Base-by-base conservation (phyloP, 1,140 invertebrate species). In the Pentalonia nigronervosa region DNA sequence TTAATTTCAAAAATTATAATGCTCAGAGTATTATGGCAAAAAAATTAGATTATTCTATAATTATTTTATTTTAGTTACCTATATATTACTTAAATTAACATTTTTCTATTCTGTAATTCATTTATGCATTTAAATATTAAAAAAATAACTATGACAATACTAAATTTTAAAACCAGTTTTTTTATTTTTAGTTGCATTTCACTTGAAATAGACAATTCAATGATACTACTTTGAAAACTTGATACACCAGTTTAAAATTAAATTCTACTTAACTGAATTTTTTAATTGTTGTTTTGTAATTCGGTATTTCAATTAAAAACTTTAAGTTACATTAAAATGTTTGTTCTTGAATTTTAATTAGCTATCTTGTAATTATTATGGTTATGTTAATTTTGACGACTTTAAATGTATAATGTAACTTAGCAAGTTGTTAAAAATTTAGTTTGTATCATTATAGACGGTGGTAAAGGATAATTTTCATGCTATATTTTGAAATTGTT, bases 221-320 rank as follows among this genome's bases (percentile, higher is more conserved):
- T 17, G 14, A 67, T n/a, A 17, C 14, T 76, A n/a, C 11, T n/a
- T 76, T n/a, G 17, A 34, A 67, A 76, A 76, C n/a, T 76, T 17
- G 60, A 76, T n/a, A 76, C 60, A 76, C 17, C 60, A n/a, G 60
- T 6, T 30, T n/a, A 76, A 76, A 76, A 76, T 76, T 76, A 76
- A 76, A 76, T 76, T 76, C n/a, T 76, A 17, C 60, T 76, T 76
- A 14, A 76, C 60, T 76, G 60, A 76, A 76, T 76, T 76, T 30
- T 76, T 76, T 76, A 76, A 76, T 76, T 76, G 60, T 76, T 76
- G 11, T 76, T 76, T n/a, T 14, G 4, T 76, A 76, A 76, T 76
- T 76, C n/a, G 60, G 60, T 76, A n/a, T 76, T 76, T 76, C 60
- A 76, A 76, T 76, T 76, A 76, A 76, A 76, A 76, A 76, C 60